Conservation (phyloP, 2,888 invertebrate species). For the Hesperia comma region DNA sequence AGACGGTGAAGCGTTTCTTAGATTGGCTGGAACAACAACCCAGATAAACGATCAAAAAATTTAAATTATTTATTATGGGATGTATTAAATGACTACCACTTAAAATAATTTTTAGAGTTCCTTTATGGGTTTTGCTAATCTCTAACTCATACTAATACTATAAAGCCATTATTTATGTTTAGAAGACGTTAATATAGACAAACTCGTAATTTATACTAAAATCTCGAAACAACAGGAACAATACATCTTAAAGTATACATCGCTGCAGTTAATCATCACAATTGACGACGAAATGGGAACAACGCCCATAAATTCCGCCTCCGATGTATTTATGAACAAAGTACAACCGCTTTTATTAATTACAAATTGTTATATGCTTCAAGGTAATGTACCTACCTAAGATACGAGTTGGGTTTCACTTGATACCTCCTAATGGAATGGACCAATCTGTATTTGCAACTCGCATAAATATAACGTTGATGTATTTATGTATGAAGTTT, state of each 20-base stretch:
- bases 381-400: constrained; percentile 9
- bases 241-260: constrained; percentile 28
- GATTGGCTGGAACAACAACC: no score
- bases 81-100: no score
- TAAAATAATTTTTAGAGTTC: no score
- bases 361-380: constrained; percentile 17
- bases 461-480: constrained; percentile 57
- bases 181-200: no score
- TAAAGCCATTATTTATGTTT: no score
- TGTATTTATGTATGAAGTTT: constrained; percentile 60
- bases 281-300: constrained; percentile 39
- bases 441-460: constrained; percentile 25
- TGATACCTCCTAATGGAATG: constrained; percentile 15
- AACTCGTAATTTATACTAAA: background rate
- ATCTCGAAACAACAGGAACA: background rate
- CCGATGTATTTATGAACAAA: constrained; percentile 61
- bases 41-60: no score
- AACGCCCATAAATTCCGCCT: constrained; percentile 54
- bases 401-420: constrained; percentile 28
- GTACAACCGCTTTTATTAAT: constrained; percentile 12
- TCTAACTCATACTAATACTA: no score
- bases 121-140: no score
- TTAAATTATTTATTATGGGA: no score
- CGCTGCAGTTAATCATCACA: constrained; percentile 59
- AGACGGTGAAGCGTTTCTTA: no score